Conservation (phyloP, 1,140 invertebrate genomes). For the Cydia amplana region DNA sequence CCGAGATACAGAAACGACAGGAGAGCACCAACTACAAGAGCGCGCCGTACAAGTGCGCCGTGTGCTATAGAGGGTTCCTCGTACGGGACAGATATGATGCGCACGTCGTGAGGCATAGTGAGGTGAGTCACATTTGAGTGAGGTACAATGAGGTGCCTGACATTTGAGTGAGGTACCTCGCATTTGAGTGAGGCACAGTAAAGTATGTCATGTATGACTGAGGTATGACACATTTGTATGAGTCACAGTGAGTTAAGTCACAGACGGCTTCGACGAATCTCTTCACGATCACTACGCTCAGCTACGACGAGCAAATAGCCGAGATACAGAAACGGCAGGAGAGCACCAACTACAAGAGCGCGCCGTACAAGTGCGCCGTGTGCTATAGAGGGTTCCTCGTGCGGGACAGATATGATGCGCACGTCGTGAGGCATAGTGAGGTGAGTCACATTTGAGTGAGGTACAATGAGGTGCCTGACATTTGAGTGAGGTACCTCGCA, state of each 20-base stretch:
- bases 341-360: constrained; percentile 45
- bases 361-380: constrained; percentile 55
- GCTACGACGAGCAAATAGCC: too few relatives aligned
- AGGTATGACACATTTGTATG: too few relatives aligned
- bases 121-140: constrained; percentile 43
- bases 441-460: neutral
- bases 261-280: too few relatives aligned
- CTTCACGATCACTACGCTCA: too few relatives aligned
- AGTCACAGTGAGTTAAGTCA: too few relatives aligned
- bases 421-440: constrained; percentile 56
- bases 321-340: constrained; percentile 58
- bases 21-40: constrained; percentile 47
- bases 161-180: too few relatives aligned
- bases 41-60: constrained; percentile 56
- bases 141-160: too few relatives aligned
- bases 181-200: too few relatives aligned
- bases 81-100: constrained; percentile 58
- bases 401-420: constrained; percentile 57
- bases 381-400: constrained; percentile 63
- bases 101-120: constrained; percentile 55
- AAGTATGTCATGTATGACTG: too few relatives aligned
- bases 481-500: too few relatives aligned
- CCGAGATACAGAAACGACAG: constrained; percentile 56
- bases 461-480: too few relatives aligned
- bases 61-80: constrained; percentile 60